Base-by-base conservation (phyloP, 2,888 invertebrate genomes). In the Sarcophaga rosellei region DNA sequence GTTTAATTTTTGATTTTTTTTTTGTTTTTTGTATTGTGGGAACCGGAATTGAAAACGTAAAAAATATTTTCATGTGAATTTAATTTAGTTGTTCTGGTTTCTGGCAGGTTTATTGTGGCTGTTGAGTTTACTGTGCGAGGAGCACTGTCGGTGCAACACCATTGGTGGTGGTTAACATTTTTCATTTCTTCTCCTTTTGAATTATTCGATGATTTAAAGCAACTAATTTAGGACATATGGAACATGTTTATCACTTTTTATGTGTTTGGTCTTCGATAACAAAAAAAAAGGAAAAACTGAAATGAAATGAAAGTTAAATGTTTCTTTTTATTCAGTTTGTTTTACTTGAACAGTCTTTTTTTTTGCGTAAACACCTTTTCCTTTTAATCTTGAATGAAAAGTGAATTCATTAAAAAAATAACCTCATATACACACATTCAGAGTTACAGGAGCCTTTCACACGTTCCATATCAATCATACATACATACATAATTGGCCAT, bases 171-270 rank as follows among this genome's bases (percentile, higher is more conserved):
- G 53, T 17, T 35, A 35, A 35, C 35, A 35, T 35, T 78, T 81
- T 75, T 68, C 53, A 68, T 68, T 15, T 66, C 68, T 74, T 63
- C 79, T 75, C 68, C 68, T 82, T 83, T 86, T 86, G 81, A 86
- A 83, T 86, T 81, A 84, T 84, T 80, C 77, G 76, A 80, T 77
- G 83, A 77, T 80, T 75, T 85, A 70, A 69, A 79, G 74, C 80
- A 86, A 86, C 83, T 86, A 83, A 86, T 84, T 86, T 86, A 86
- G 86, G 83, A 84, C 80, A 84, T 77, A 35, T 78, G 44, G 76
- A 86, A 86, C 86, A 84, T 84, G 84, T 86, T 84, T 78, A 72
- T 78, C 76, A 63, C 68, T 78, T 74, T 76, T 76, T 53, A 20
- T 80, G 47, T 70, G 35, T 5, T 35, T 35, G 8, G 35, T 61